phyloP scores from a whole-genome alignment of 2,113 vertebrate species.

The Lucifuga dentata region DNA sequence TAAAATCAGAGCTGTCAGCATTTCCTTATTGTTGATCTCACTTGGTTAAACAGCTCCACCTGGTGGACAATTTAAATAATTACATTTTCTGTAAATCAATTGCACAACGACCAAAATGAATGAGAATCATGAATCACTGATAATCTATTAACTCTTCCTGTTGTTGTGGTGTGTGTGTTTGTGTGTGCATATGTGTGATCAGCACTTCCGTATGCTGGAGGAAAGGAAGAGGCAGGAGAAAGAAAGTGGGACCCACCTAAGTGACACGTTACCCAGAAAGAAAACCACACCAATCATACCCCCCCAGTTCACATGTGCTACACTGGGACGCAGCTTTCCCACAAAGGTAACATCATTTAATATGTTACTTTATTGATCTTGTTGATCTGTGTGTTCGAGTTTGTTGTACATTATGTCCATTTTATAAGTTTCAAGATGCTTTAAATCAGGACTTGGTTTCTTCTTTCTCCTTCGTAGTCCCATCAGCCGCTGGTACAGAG shows the following conservation, averaged over 20 bases:
- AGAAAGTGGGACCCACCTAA: constrained; percentile 85
- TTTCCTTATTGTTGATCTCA: too few relatives aligned
- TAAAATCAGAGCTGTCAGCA: neutral
- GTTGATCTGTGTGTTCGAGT: too few relatives aligned
- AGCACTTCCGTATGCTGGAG: constrained; percentile 94
- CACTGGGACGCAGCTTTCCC: constrained; percentile 86
- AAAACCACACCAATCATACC: constrained; percentile 80
- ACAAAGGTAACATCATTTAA: constrained; percentile 83
- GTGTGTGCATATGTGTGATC: constrained; percentile 58
- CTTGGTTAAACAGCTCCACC: too few relatives aligned
- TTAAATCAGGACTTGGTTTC: neutral
- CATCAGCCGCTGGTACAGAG: constrained; percentile 93
- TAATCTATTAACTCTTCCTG: too few relatives aligned
- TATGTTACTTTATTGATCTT: too few relatives aligned
- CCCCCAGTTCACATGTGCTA: constrained; percentile 88
- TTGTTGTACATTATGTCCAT: too few relatives aligned
- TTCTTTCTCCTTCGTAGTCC: constrained; percentile 72
- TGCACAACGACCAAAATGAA: too few relatives aligned
- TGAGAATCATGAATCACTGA: too few relatives aligned
- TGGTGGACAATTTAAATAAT: too few relatives aligned
- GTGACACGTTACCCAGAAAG: constrained; percentile 93
- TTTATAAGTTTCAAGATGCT: neutral
- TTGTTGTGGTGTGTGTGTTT: constrained; percentile 36
- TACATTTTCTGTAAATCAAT: too few relatives aligned
- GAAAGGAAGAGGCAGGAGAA: constrained; percentile 86